Conservation (phyloP, 2,888 invertebrate genomes). For the Drosophila conformis region DNA sequence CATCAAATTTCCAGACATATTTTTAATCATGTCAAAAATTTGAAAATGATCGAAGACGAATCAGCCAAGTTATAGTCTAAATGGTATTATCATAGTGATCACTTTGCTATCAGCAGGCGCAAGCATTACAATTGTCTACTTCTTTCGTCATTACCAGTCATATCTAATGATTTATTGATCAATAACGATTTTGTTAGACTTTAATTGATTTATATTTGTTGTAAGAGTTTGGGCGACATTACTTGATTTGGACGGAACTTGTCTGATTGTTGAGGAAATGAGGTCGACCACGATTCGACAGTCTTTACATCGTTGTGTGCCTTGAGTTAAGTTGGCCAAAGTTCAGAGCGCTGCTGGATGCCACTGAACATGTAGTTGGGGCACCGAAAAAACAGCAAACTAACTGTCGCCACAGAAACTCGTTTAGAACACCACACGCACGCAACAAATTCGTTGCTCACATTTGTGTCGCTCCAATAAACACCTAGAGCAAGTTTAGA, state of each 20-base stretch:
- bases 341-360: constrained; percentile 63
- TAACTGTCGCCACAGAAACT: constrained; percentile 41
- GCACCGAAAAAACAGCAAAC: neutral
- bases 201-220: neutral
- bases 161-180: neutral
- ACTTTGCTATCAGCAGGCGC: neutral
- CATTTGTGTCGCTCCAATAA: constrained; percentile 73
- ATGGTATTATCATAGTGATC: neutral
- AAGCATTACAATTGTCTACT: neutral
- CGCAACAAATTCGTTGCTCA: constrained; percentile 31
- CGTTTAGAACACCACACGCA: constrained; percentile 55
- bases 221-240: neutral
- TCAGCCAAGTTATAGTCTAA: neutral
- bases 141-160: neutral
- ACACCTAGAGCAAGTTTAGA: constrained; percentile 64
- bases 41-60: neutral
- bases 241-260: constrained; percentile 14
- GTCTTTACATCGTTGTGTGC: constrained; percentile 15
- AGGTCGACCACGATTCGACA: constrained; percentile 18
- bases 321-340: constrained; percentile 31
- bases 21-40: neutral
- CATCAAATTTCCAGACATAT: neutral
- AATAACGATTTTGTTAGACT: neutral
- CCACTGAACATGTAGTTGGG: constrained; percentile 7
- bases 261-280: constrained; percentile 30